A percentile compares a stretch with the other conserved stretches of the same genome.
Evolutionary conservation across 2,888 invertebrate genomes (phyloP).

Genomic region (Galerucella calmariensis): DNA sequence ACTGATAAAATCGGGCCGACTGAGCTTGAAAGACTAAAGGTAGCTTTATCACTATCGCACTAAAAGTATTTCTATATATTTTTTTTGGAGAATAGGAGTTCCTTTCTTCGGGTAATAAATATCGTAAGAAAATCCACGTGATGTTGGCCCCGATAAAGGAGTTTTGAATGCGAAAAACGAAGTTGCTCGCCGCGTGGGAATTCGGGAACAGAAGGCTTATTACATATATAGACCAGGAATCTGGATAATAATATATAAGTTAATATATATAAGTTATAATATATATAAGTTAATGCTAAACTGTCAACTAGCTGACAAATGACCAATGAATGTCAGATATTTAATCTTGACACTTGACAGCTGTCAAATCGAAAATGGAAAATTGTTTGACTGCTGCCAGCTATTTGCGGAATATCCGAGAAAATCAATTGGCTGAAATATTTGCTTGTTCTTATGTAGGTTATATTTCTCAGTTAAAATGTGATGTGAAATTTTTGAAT

Average conservation of each 20-base stretch:
- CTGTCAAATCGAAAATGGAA: too few relatives aligned
- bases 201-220: neutral
- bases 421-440: too few relatives aligned
- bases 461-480: too few relatives aligned
- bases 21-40: constrained; percentile 38
- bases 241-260: neutral
- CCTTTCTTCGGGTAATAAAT: constrained; percentile 41
- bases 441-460: too few relatives aligned
- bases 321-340: too few relatives aligned
- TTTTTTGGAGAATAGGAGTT: constrained; percentile 32
- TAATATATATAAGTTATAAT: too few relatives aligned
- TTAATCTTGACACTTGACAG: too few relatives aligned
- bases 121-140: constrained; percentile 41
- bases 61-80: constrained; percentile 40
- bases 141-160: constrained; percentile 41
- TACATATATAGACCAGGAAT: neutral
- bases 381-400: too few relatives aligned
- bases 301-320: too few relatives aligned
- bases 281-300: too few relatives aligned
- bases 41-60: constrained; percentile 44
- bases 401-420: too few relatives aligned
- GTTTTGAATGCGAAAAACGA: constrained; percentile 9
- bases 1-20: constrained; percentile 40
- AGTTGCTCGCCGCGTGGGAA: constrained; percentile 5
- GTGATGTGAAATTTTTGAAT: too few relatives aligned